These are phyloP conservation scores for Cyanistes caeruleus DNA, from an alignment of 2,113 vertebrate species.

Conservation along the genomic window DNA sequence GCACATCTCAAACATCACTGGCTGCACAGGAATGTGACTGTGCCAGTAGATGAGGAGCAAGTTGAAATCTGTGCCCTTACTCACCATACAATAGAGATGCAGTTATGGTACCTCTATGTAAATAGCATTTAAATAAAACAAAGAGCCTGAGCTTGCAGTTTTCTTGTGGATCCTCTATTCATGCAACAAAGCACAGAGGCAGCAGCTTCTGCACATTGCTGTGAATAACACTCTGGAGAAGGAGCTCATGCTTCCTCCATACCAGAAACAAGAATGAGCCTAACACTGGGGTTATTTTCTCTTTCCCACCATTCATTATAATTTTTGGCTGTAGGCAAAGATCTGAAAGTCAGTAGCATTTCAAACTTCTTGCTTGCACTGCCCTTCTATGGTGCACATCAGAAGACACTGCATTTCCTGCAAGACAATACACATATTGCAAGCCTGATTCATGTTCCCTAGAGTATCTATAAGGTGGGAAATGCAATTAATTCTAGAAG, in stretches of 20 bases:
- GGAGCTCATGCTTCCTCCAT: neutral
- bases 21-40: neutral
- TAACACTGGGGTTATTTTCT: neutral
- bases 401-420: neutral
- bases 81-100: neutral
- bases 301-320: neutral
- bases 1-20: neutral
- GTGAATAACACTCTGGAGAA: neutral
- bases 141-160: neutral
- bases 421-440: neutral
- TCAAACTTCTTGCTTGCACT: neutral
- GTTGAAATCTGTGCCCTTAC: neutral
- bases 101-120: neutral
- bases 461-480: constrained; percentile 25
- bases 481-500: constrained; percentile 53
- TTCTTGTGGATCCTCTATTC: neutral
- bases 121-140: neutral
- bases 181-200: neutral
- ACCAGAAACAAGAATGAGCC: neutral
- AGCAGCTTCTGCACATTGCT: neutral
- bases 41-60: no score
- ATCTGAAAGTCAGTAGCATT: neutral
- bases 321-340: neutral
- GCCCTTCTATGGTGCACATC: neutral
- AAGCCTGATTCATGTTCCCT: neutral